Evolutionary conservation across 2,113 vertebrate species (phyloP).

Genomic region (Zeus faber): DNA sequence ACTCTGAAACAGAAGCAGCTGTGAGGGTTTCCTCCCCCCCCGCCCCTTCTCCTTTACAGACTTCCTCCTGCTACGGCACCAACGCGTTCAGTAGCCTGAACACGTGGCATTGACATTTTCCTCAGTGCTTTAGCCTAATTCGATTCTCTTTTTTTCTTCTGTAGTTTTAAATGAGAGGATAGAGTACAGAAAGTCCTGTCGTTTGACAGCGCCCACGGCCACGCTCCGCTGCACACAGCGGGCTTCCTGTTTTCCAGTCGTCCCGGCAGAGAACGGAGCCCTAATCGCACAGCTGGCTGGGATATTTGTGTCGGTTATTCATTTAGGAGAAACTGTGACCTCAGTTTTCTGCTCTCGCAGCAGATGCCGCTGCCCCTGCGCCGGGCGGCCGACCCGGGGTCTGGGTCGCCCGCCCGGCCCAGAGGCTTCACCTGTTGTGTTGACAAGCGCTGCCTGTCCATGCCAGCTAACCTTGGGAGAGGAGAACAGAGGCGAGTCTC

Average conservation of each 20-base stretch:
- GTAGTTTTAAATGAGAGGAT: constrained; percentile 8
- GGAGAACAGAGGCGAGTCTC: constrained; percentile 50
- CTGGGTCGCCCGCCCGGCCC: constrained; percentile 31
- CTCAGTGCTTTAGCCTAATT: constrained; percentile 43
- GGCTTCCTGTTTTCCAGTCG: constrained; percentile 53
- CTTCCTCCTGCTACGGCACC: constrained; percentile 10
- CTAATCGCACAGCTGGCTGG: constrained; percentile 23
- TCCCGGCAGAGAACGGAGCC: neutral
- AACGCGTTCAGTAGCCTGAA: constrained; percentile 1
- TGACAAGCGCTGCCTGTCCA: constrained; percentile 61
- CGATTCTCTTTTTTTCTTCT: constrained; percentile 11
- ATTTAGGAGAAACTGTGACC: too few species aligned
- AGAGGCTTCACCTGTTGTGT: constrained; percentile 65
- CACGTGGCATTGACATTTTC: constrained; percentile 22
- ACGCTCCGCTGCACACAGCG: constrained; percentile 29
- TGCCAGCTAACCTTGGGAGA: constrained; percentile 24
- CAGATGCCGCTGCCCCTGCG: too few species aligned
- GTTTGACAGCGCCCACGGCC: constrained; percentile 3
- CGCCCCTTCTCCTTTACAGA: constrained; percentile 6
- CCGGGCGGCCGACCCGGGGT: too few species aligned
- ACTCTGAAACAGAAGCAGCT: constrained; percentile 6
- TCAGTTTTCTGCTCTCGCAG: too few species aligned
- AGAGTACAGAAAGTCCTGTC: constrained; percentile 22
- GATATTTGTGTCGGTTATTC: constrained; percentile 27
- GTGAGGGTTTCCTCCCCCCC: too few species aligned